A percentile compares a stretch with the other conserved stretches of the same genome.
Evolutionary conservation across 2,797 vertebrate genomes (phyloP).

Genomic region (Hyperoplus immaculatus): DNA sequence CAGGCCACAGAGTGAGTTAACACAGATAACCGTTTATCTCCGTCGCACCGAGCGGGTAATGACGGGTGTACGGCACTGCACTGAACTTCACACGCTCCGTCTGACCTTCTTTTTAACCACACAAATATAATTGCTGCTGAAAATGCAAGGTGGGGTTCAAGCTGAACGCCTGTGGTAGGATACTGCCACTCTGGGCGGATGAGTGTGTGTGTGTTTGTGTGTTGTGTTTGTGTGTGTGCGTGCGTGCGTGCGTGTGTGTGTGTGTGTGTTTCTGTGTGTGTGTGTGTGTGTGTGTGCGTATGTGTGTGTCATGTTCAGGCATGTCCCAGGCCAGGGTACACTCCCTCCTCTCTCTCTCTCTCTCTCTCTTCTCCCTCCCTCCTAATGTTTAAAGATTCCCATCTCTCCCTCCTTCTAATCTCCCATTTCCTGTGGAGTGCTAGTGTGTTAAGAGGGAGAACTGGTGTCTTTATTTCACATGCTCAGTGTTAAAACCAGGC

Average conservation of each 20-base stretch:
- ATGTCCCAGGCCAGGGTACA: constrained; percentile 44
- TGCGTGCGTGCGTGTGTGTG: constrained; percentile 21
- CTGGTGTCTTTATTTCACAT: constrained; percentile 59
- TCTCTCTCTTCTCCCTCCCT: constrained; percentile 20
- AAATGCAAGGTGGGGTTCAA: constrained; percentile 25
- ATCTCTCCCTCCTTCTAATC: constrained; percentile 57
- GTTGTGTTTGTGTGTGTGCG: constrained; percentile 12
- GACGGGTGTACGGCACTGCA: constrained; percentile 3
- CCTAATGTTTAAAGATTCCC: constrained; percentile 41
- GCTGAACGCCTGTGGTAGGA: not conserved
- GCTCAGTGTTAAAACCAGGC: constrained; percentile 41
- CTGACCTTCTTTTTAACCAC: constrained; percentile 12
- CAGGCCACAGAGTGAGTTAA: not conserved
- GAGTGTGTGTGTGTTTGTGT: constrained; percentile 1
- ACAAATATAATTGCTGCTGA: not conserved
- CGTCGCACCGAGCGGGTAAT: not conserved
- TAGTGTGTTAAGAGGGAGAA: constrained; percentile 51
- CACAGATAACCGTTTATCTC: not conserved
- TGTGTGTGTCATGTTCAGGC: constrained; percentile 67
- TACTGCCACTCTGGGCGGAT: not conserved
- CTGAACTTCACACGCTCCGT: not conserved
- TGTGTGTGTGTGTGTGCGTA: constrained; percentile 11
- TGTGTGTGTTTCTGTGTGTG: constrained; percentile 8
- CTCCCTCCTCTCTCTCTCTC: constrained; percentile 32
- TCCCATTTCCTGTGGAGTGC: constrained; percentile 61